Evolutionary conservation across 2,888 invertebrate species (phyloP).

Genomic region (Chaitophorus viminalis): DNA sequence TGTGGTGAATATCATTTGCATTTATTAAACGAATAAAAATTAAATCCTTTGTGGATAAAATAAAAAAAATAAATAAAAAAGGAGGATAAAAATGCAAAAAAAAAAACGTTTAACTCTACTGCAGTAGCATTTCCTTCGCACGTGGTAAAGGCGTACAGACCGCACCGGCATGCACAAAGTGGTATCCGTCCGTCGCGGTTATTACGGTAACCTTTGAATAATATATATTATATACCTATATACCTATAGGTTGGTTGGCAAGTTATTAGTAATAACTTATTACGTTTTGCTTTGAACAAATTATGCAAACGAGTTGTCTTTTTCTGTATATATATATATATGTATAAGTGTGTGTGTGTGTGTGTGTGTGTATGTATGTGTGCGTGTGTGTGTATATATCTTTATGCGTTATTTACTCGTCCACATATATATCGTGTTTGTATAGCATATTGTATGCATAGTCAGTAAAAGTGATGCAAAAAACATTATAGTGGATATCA

Average conservation of each 20-base stretch:
- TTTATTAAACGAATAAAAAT: not conserved
- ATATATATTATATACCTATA: conserved; percentile 12
- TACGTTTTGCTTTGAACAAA: conserved; percentile 26
- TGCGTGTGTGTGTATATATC: not conserved
- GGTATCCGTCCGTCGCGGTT: not conserved
- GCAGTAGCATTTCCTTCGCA: not conserved
- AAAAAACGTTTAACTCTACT: not conserved
- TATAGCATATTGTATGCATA: too few relatives aligned
- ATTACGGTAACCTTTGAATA: conserved; percentile 27
- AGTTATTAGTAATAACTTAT: too few relatives aligned
- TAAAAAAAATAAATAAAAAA: not conserved
- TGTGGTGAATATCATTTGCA: not conserved
- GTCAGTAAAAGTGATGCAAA: not conserved
- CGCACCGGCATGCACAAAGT: not conserved
- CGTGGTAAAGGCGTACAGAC: not conserved
- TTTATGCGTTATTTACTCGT: too few relatives aligned
- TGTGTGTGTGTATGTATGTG: too few relatives aligned
- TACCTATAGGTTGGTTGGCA: not conserved
- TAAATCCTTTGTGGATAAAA: not conserved
- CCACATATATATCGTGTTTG: too few relatives aligned
- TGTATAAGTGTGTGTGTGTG: too few relatives aligned
- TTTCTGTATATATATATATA: not conserved
- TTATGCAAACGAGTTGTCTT: conserved; percentile 18
- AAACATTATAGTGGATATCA: not conserved
- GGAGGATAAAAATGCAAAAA: not conserved